Evolutionary conservation across 1,140 invertebrate genomes (phyloP).

Genomic region (Leptoteleia sp.): DNA sequence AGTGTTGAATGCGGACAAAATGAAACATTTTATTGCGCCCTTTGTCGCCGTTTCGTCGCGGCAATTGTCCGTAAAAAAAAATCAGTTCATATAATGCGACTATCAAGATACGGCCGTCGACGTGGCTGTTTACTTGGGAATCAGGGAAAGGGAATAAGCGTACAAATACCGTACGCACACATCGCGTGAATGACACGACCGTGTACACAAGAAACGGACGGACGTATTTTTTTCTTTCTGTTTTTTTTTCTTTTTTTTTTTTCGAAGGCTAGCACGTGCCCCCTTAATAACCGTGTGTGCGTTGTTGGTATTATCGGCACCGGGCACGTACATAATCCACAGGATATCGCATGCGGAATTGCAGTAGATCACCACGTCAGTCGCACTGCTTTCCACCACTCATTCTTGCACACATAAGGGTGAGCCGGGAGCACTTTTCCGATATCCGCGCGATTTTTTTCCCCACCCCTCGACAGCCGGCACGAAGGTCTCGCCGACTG

Average conservation of each 20-base stretch:
- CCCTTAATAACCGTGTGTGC: slow-evolving; percentile 56
- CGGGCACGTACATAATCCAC: slow-evolving; percentile 49
- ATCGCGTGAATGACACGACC: slow-evolving; percentile 51
- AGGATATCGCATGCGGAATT: slow-evolving; percentile 61
- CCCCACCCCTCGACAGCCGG: slow-evolving; percentile 1
- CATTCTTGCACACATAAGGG: slow-evolving; percentile 55
- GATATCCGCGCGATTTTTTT: slow-evolving; percentile 57
- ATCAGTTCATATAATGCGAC: slow-evolving; percentile 22
- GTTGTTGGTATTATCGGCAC: slow-evolving; percentile 60
- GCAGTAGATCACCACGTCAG: slow-evolving; percentile 65
- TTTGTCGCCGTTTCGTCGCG: slow-evolving; percentile 1
- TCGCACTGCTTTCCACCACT: slow-evolving; percentile 57
- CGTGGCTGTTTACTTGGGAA: slow-evolving; percentile 34
- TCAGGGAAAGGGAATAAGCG: slow-evolving; percentile 29
- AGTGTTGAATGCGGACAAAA: slow-evolving; percentile 13
- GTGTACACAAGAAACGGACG: slow-evolving; percentile 31
- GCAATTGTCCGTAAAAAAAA: slow-evolving; percentile 18
- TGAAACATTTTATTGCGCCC: slow-evolving; percentile 11
- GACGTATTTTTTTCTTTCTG: slow-evolving; percentile 46
- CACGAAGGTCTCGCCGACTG: slow-evolving; percentile 20
- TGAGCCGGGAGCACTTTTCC: slow-evolving; percentile 56
- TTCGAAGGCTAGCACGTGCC: slow-evolving; percentile 34
- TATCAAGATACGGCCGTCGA: slow-evolving; percentile 28
- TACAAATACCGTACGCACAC: slow-evolving; percentile 34
- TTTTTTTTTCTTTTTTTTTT: slow-evolving; percentile 45